phyloP scores from a whole-genome alignment of 1,140 invertebrate genomes.

The Calliphora vicina region DNA sequence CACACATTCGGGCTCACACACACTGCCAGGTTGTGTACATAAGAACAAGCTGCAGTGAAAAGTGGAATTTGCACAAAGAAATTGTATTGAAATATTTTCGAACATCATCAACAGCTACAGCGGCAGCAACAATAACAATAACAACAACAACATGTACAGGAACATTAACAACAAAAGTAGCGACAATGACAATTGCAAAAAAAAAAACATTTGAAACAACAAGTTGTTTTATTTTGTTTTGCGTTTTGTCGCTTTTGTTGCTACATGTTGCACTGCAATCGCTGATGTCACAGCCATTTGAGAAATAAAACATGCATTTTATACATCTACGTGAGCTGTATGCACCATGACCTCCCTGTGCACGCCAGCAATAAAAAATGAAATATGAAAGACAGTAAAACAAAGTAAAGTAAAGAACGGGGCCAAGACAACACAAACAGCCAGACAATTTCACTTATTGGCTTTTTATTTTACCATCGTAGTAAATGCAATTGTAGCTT shows the following conservation, averaged over 20 bases:
- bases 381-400: not conserved
- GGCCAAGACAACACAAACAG: not conserved
- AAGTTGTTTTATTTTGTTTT: not conserved
- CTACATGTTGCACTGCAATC: not conserved
- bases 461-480: not conserved
- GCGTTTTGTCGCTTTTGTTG: not conserved
- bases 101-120: not conserved
- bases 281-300: not conserved
- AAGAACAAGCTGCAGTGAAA: no score
- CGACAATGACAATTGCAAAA: constrained; percentile 14
- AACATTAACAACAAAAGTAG: not conserved
- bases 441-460: not conserved
- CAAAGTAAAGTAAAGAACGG: not conserved
- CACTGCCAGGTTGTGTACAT: no score
- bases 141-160: no score
- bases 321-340: not conserved
- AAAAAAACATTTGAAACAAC: not conserved
- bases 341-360: no score
- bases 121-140: no score
- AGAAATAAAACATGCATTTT: not conserved
- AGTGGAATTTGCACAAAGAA: not conserved
- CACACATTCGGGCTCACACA: no score
- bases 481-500: not conserved
- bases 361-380: not conserved
- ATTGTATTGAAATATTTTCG: not conserved